Percentiles rank a stretch among this genome's conserved stretches.
These are phyloP conservation scores for Tetramorium parvispinum DNA, from an alignment of 1,140 invertebrate genomes.

Conservation along the genomic window DNA sequence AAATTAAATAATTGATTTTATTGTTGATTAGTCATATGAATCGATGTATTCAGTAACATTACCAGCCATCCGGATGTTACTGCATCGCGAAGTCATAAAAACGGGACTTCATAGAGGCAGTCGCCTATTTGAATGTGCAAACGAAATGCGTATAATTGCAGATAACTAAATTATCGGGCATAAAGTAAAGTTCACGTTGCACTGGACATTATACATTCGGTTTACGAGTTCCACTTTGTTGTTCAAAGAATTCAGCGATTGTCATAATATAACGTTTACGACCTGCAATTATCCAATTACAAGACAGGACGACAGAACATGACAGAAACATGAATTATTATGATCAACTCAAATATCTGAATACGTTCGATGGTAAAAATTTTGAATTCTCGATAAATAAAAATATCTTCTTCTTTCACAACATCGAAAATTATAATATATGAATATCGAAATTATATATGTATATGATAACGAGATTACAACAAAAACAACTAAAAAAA, in stretches of 20 bases:
- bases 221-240: slow-evolving; percentile 19
- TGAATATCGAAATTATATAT: not conserved
- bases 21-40: slow-evolving; percentile 18
- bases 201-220: not conserved
- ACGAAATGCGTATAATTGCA: slow-evolving; percentile 33
- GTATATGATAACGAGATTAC: not conserved
- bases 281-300: not conserved
- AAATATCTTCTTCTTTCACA: not conserved
- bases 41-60: slow-evolving; percentile 23
- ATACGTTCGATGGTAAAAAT: not conserved
- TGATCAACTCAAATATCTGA: not conserved
- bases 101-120: slow-evolving; percentile 7
- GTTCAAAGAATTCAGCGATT: not conserved
- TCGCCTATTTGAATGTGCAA: slow-evolving; percentile 4
- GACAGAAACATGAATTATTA: not conserved
- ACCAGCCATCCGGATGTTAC: slow-evolving; percentile 10
- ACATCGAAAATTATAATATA: not conserved
- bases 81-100: slow-evolving; percentile 20
- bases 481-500: not conserved
- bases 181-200: slow-evolving; percentile 22
- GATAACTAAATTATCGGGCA: slow-evolving; percentile 27
- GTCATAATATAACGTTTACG: slow-evolving; percentile 2
- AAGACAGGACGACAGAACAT: too few relatives aligned
- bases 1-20: not conserved
- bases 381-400: not conserved